These are phyloP conservation scores for Drosophila sp. DNA, from an alignment of 1,140 invertebrate genomes.

Conservation along the genomic window DNA sequence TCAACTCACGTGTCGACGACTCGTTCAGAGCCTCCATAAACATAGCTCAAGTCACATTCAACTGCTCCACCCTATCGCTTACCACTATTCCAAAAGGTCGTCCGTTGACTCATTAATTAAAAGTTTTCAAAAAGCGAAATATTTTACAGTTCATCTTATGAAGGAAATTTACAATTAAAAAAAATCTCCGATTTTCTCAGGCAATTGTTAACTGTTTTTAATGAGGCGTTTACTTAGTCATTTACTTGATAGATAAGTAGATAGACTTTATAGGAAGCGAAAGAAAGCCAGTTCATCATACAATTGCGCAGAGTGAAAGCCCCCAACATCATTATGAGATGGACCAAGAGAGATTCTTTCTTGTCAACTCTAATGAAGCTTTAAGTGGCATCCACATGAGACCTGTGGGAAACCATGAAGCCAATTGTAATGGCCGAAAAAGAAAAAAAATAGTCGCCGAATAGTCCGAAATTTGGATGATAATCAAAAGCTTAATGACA, in stretches of 20 bases:
- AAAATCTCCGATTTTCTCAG: constrained; percentile 45
- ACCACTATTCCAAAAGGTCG: neutral
- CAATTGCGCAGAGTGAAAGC: constrained; percentile 2
- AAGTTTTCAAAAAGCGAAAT: constrained; percentile 8
- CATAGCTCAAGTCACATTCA: constrained; percentile 54
- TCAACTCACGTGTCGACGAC: constrained; percentile 49
- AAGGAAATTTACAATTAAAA: constrained; percentile 21
- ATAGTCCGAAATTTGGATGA: neutral
- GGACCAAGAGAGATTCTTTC: neutral
- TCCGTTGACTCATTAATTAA: constrained; percentile 32
- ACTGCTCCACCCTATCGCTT: constrained; percentile 14
- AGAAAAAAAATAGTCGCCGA: neutral
- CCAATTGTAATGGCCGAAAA: neutral
- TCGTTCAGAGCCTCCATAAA: constrained; percentile 52
- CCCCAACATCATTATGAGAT: neutral
- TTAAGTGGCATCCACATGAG: constrained; percentile 1
- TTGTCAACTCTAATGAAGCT: constrained; percentile 9
- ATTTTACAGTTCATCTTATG: constrained; percentile 4
- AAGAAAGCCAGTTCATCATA: constrained; percentile 1
- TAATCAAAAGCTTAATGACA: constrained; percentile 2
- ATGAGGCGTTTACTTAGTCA: constrained; percentile 39
- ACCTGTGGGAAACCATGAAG: neutral
- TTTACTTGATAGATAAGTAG: neutral
- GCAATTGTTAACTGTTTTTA: constrained; percentile 31
- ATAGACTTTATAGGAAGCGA: neutral